Evolutionary conservation across 1,140 invertebrate genomes (phyloP).

Genomic region (Bombus ignitus): DNA sequence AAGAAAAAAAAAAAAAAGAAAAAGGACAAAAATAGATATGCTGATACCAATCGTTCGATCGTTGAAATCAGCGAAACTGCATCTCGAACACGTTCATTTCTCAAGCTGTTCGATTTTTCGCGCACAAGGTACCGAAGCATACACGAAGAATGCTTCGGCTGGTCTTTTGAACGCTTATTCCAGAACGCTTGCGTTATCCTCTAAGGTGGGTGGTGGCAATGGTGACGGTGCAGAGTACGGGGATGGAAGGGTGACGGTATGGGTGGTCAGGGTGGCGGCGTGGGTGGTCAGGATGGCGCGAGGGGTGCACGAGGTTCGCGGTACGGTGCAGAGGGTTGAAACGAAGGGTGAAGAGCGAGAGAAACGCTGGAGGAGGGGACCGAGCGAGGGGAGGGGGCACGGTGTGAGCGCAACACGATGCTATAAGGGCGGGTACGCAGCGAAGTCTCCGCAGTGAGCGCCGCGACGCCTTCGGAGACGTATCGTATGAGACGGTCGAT

Average conservation of each 20-base stretch:
- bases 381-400: slow-evolving; percentile 39
- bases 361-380: slow-evolving; percentile 52
- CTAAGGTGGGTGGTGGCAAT: slow-evolving; percentile 51
- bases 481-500: slow-evolving; percentile 43
- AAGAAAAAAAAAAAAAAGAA: too few relatives aligned
- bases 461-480: slow-evolving; percentile 75
- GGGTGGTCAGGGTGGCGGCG: slow-evolving; percentile 18
- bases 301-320: slow-evolving; percentile 41
- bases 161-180: slow-evolving; percentile 56
- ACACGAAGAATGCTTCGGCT: slow-evolving; percentile 58
- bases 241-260: neutral
- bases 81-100: slow-evolving; percentile 26
- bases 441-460: slow-evolving; percentile 80
- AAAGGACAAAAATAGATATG: neutral
- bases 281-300: slow-evolving; percentile 15
- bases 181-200: slow-evolving; percentile 61
- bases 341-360: slow-evolving; percentile 35
- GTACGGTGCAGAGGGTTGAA: slow-evolving; percentile 43
- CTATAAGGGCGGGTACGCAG: slow-evolving; percentile 82
- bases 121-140: slow-evolving; percentile 45
- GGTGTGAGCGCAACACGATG: slow-evolving; percentile 74
- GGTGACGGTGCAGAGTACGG: neutral
- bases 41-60: neutral
- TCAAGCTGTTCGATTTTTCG: slow-evolving; percentile 26
- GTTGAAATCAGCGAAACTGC: slow-evolving; percentile 35